These are phyloP conservation scores for Himalopsyche japonica DNA, from an alignment of 2,888 invertebrate species.

Conservation along the genomic window DNA sequence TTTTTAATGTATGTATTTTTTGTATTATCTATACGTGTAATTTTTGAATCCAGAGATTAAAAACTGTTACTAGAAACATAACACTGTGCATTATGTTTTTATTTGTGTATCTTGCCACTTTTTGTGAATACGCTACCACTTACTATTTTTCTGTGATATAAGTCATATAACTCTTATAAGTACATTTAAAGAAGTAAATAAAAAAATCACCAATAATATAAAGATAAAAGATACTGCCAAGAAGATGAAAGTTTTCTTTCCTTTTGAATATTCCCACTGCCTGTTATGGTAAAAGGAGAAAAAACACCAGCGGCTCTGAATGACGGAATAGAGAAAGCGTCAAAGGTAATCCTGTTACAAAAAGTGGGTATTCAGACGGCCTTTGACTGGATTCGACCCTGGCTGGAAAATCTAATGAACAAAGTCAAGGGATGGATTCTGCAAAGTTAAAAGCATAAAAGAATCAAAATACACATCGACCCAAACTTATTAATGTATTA, in stretches of 20 bases:
- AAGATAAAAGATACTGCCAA: neutral
- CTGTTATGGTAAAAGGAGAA: neutral
- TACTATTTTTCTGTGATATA: too few species aligned
- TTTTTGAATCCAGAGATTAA: too few species aligned
- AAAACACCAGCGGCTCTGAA: neutral
- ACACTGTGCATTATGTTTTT: too few species aligned
- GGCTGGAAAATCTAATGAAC: neutral
- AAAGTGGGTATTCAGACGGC: neutral
- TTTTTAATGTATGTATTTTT: too few species aligned
- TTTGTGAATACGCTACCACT: too few species aligned
- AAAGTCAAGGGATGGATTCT: neutral
- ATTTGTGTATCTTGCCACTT: too few species aligned
- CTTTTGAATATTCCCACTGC: neutral
- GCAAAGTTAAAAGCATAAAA: neutral
- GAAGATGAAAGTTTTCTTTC: neutral
- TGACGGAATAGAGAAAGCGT: neutral
- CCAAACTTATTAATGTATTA: neutral
- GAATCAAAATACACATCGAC: neutral
- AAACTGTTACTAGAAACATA: too few species aligned
- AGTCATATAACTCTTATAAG: too few species aligned
- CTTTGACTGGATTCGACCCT: neutral
- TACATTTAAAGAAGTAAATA: too few species aligned
- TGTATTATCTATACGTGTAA: too few species aligned
- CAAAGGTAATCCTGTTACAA: neutral
- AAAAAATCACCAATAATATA: too few species aligned